phyloP scores from a whole-genome alignment of 2,888 invertebrate genomes.

The Pristionchus japonicus region DNA sequence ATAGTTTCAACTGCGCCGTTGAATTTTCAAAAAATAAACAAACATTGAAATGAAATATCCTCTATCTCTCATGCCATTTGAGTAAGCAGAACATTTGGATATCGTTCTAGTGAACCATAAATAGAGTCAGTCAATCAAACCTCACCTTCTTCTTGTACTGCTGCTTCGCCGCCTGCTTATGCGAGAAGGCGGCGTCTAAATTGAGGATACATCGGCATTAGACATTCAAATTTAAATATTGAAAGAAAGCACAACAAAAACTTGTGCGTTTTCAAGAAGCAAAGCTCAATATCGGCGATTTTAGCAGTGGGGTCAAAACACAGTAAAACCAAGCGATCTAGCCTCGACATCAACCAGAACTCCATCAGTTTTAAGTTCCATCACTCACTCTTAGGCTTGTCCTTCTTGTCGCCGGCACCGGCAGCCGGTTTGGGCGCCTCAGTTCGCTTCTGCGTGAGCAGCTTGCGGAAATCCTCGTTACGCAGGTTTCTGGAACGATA shows the following conservation, averaged over 20 bases:
- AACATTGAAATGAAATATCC: too few species aligned
- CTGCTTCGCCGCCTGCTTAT: slow-evolving; percentile 47
- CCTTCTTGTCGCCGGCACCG: background rate
- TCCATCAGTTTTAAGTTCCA: background rate
- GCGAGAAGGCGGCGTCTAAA: slow-evolving; percentile 46
- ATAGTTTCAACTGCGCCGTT: too few species aligned
- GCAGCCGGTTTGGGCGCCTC: slow-evolving; percentile 48
- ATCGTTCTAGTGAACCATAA: too few species aligned
- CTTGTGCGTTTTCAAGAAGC: too few species aligned
- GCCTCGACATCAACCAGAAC: background rate
- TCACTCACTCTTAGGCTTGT: background rate
- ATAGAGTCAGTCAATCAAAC: background rate
- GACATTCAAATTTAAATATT: background rate
- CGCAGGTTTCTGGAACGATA: slow-evolving; percentile 54
- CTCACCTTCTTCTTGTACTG: slow-evolving; percentile 45
- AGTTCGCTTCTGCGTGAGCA: slow-evolving; percentile 60
- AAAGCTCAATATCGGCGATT: too few species aligned
- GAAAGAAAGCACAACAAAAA: background rate
- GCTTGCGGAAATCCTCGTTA: slow-evolving; percentile 73
- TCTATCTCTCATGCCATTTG: too few species aligned
- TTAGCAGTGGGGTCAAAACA: too few species aligned
- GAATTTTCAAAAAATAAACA: too few species aligned
- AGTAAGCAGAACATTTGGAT: too few species aligned
- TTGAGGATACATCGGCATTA: too few species aligned
- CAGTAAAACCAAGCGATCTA: too few species aligned